Percentiles rank a stretch among this genome's conserved stretches.
These are phyloP conservation scores for Dilophus febrilis DNA, from an alignment of 2,888 invertebrate species.

Conservation along the genomic window DNA sequence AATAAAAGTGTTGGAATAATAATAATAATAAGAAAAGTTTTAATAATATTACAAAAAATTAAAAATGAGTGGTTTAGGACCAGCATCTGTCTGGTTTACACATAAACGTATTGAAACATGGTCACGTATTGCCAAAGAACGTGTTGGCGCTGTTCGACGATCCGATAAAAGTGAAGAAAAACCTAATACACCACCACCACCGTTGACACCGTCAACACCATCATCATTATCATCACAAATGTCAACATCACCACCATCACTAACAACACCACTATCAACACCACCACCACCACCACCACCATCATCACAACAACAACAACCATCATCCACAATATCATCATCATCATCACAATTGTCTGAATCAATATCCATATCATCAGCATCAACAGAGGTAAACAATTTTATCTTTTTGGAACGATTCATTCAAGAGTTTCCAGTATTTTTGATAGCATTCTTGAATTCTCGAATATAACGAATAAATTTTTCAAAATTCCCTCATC, in stretches of 20 bases:
- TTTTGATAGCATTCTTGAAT: no score
- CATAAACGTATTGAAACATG: constrained; percentile 61
- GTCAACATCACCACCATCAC: not conserved
- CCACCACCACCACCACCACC: not conserved
- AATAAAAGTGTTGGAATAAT: no score
- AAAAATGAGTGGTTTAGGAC: constrained; percentile 49
- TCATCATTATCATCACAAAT: no score
- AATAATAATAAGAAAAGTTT: no score
- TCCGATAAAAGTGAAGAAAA: constrained; percentile 21
- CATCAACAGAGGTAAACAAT: constrained; percentile 6
- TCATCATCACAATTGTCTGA: not conserved
- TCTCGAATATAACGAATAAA: no score
- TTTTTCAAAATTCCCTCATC: not conserved
- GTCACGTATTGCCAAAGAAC: constrained; percentile 56
- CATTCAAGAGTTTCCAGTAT: no score
- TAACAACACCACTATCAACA: not conserved
- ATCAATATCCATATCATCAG: not conserved
- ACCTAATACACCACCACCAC: not conserved
- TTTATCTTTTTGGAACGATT: no score
- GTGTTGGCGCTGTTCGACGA: constrained; percentile 32
- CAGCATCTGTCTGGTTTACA: constrained; percentile 59
- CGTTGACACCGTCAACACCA: not conserved
- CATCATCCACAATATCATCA: no score
- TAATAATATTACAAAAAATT: no score
- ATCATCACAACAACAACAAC: not conserved